These are phyloP conservation scores for Leptothorax acervorum DNA, from an alignment of 2,888 invertebrate species.

Conservation along the genomic window DNA sequence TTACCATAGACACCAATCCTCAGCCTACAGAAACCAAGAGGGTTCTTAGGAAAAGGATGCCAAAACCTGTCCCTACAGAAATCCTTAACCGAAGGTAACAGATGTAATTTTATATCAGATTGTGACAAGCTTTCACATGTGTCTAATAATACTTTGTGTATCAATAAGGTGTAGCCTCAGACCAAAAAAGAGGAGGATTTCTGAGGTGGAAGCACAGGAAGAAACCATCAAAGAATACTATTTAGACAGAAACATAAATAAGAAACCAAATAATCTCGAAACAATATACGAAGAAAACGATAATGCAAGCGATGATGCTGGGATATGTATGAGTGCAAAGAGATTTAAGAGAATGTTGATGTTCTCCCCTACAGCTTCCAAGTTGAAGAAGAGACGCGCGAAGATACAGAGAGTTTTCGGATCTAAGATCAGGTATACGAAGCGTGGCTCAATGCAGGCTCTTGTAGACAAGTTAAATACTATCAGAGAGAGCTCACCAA, in stretches of 20 bases:
- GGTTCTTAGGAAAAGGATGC: conserved; percentile 70
- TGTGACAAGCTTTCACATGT: not conserved
- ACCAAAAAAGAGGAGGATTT: conserved; percentile 79
- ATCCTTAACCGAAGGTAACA: conserved; percentile 79
- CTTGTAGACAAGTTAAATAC: conserved; percentile 87
- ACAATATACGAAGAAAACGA: conserved; percentile 89
- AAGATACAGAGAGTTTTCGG: conserved; percentile 88
- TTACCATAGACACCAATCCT: conserved; percentile 76
- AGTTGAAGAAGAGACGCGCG: conserved; percentile 87
- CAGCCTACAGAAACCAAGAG: conserved; percentile 58
- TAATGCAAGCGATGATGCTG: conserved; percentile 84
- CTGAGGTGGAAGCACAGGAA: conserved; percentile 78
- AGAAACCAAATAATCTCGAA: conserved; percentile 87
- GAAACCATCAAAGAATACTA: conserved; percentile 87
- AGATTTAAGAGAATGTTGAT: conserved; percentile 88
- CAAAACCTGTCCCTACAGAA: conserved; percentile 66
- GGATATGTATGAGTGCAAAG: conserved; percentile 86
- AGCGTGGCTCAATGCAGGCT: conserved; percentile 87
- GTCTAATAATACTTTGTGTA: not conserved
- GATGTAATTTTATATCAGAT: conserved; percentile 9
- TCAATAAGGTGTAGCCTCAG: conserved; percentile 78
- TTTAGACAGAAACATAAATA: conserved; percentile 87
- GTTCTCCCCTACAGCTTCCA: conserved; percentile 86
- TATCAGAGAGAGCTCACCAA: conserved; percentile 69
- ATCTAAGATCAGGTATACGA: conserved; percentile 86